Percentiles rank a stretch among this genome's conserved stretches.
phyloP scores from a whole-genome alignment of 2,797 vertebrate species.

The Helostoma temminkii region DNA sequence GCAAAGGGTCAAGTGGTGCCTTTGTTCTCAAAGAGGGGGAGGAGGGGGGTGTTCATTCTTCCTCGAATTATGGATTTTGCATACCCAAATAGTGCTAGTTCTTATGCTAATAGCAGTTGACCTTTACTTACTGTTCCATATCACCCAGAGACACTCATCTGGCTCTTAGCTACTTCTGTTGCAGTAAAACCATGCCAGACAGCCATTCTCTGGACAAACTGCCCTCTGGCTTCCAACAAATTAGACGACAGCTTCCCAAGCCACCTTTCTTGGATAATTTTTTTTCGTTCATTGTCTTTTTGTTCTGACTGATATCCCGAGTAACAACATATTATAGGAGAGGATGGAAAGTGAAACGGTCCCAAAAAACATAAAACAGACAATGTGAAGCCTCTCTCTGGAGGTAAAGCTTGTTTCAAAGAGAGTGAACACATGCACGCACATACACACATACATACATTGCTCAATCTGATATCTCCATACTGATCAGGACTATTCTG shows the following conservation, averaged over 20 bases:
- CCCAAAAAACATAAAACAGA: neutral
- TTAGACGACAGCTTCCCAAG: slow-evolving; percentile 38
- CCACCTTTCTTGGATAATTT: slow-evolving; percentile 11
- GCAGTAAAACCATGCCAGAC: slow-evolving; percentile 55
- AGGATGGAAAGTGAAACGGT: slow-evolving; percentile 5
- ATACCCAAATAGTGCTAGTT: slow-evolving; percentile 77
- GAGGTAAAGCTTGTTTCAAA: slow-evolving; percentile 32
- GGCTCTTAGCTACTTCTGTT: slow-evolving; percentile 55
- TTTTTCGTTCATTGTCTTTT: slow-evolving; percentile 24
- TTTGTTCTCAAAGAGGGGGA: slow-evolving; percentile 67
- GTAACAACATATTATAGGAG: slow-evolving; percentile 10
- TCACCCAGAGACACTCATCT: slow-evolving; percentile 72
- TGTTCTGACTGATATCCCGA: slow-evolving; percentile 11
- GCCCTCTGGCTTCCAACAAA: slow-evolving; percentile 46
- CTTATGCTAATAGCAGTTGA: slow-evolving; percentile 78
- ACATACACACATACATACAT: slow-evolving; percentile 9
- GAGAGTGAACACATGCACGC: slow-evolving; percentile 2
- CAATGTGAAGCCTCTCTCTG: slow-evolving; percentile 3
- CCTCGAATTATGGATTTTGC: slow-evolving; percentile 78
- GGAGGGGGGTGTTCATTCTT: slow-evolving; percentile 56
- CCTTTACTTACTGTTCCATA: slow-evolving; percentile 78
- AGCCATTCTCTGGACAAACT: slow-evolving; percentile 52
- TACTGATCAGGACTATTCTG: slow-evolving; percentile 52
- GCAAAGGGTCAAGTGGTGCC: slow-evolving; percentile 80
- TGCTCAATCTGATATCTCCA: slow-evolving; percentile 19